A percentile compares a stretch with the other conserved stretches of the same genome.
These are phyloP conservation scores for Urophycis tenuis DNA, from an alignment of 2,797 vertebrate species.

Conservation along the genomic window DNA sequence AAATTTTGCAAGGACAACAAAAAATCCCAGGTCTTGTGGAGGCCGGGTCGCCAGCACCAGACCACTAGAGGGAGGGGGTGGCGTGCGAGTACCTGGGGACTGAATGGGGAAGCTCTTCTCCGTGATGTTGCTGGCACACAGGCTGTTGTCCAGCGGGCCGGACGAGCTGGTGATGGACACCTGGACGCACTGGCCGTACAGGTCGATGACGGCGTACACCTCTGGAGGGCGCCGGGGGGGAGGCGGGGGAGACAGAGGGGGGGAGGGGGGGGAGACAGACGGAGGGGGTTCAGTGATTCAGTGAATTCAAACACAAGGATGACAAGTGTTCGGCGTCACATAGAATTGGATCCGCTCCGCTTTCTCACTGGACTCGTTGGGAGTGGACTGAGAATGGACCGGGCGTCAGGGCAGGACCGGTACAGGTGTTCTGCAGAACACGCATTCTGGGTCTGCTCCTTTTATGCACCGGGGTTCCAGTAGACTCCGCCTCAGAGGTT, in stretches of 20 bases:
- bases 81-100: slow-evolving; percentile 74
- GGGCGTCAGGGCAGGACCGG: too few species aligned
- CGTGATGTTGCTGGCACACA: slow-evolving; percentile 85
- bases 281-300: not conserved
- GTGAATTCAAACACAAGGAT: not conserved
- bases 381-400: not conserved
- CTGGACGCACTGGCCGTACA: slow-evolving; percentile 91
- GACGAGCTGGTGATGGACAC: slow-evolving; percentile 88
- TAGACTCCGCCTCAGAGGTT: too few species aligned
- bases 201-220: slow-evolving; percentile 84
- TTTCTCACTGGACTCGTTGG: too few species aligned
- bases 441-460: too few species aligned
- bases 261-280: slow-evolving; percentile 1
- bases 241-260: not conserved
- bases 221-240: slow-evolving; percentile 60
- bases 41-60: not conserved
- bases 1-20: not conserved
- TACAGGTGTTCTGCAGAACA: too few species aligned
- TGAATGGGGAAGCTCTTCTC: slow-evolving; percentile 89
- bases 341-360: too few species aligned
- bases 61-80: not conserved
- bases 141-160: slow-evolving; percentile 86
- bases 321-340: too few species aligned
- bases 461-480: too few species aligned
- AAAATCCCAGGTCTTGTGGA: not conserved